These are phyloP conservation scores for Diplazon laetatorius DNA, from an alignment of 2,888 invertebrate species.

Conservation along the genomic window DNA sequence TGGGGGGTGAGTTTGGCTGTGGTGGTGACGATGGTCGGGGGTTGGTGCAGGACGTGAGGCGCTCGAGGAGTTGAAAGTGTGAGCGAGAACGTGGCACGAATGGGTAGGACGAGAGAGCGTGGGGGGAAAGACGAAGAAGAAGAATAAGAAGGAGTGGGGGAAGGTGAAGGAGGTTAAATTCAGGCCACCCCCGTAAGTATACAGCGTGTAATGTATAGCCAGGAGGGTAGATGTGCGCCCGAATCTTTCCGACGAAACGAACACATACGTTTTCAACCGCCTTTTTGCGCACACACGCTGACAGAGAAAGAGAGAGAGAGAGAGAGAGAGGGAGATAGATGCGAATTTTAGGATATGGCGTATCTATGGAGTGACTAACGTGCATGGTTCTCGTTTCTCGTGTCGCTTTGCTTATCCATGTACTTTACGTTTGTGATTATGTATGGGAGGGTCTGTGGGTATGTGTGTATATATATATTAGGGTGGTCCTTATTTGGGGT, in stretches of 20 bases:
- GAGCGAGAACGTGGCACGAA: conserved; percentile 32
- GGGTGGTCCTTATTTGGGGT: no score
- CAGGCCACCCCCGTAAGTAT: conserved; percentile 78
- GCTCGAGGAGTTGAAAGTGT: conserved; percentile 39
- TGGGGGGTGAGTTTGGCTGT: conserved; percentile 23
- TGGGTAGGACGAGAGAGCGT: conserved; percentile 26
- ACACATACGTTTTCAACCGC: conserved; percentile 59
- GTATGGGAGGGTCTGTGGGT: conserved; percentile 17
- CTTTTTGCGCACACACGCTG: conserved; percentile 49
- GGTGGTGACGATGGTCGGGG: conserved; percentile 14
- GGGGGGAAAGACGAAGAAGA: conserved; percentile 58
- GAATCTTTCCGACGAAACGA: conserved; percentile 39
- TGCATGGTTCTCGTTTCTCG: conserved; percentile 21
- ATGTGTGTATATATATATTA: conserved; percentile 50
- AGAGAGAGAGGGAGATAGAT: conserved; percentile 54
- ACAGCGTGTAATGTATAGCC: conserved; percentile 76
- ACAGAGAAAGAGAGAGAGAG: no score
- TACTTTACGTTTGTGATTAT: conserved; percentile 37
- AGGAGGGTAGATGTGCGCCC: conserved; percentile 35
- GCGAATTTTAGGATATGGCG: conserved; percentile 47
- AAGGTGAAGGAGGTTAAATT: conserved; percentile 74
- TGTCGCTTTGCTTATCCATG: conserved; percentile 48
- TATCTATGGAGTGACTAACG: conserved; percentile 48
- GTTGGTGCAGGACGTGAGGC: conserved; percentile 30
- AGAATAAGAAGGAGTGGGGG: conserved; percentile 31